Evolutionary conservation across 2,113 vertebrate genomes (phyloP).

Genomic region (Cyphomyrus plagiostoma): DNA sequence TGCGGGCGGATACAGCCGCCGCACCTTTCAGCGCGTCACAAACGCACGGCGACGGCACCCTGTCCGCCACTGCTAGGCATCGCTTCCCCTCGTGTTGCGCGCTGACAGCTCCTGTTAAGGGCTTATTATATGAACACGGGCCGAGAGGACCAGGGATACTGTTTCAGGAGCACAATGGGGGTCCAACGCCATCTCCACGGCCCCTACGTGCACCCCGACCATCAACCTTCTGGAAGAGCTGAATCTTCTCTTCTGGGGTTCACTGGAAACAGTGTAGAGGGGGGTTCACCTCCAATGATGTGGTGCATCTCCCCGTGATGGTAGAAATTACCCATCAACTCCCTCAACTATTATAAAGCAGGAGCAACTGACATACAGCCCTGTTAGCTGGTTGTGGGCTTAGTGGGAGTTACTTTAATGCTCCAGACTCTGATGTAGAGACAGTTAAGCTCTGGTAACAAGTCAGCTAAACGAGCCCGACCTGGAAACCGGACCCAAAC

Average conservation of each 20-base stretch:
- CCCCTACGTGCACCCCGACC: constrained; percentile 21
- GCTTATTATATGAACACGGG: constrained; percentile 60
- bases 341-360: neutral
- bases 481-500: neutral
- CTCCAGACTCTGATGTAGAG: neutral
- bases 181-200: neutral
- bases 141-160: constrained; percentile 49
- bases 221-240: constrained; percentile 13
- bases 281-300: neutral
- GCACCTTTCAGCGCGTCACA: constrained; percentile 63
- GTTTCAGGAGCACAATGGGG: constrained; percentile 57
- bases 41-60: constrained; percentile 63
- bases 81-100: constrained; percentile 50
- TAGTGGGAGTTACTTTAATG: neutral
- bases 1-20: neutral
- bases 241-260: constrained; percentile 1
- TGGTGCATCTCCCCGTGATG: neutral
- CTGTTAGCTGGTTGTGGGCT: neutral
- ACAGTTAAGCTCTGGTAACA: neutral
- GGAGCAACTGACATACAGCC: neutral
- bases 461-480: neutral
- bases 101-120: constrained; percentile 78
- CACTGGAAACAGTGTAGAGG: neutral
- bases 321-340: neutral
- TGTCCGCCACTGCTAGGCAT: constrained; percentile 45